phyloP scores from a whole-genome alignment of 1,140 invertebrate genomes.

The Euura saliciscinereae region DNA sequence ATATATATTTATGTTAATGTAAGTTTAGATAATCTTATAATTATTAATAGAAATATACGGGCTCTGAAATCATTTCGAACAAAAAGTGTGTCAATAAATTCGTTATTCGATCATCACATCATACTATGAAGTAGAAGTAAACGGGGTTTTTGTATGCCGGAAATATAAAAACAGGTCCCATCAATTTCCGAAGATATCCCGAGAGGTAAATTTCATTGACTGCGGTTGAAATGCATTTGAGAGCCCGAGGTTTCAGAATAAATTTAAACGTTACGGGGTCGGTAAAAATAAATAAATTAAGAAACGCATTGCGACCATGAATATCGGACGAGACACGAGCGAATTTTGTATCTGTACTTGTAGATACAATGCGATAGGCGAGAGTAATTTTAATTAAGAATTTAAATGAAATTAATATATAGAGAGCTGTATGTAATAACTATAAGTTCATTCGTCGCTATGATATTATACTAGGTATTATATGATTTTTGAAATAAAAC shows the following conservation, averaged over 20 bases:
- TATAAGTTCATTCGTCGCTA: slow-evolving; percentile 49
- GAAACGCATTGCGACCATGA: neutral
- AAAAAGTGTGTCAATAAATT: neutral
- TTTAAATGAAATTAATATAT: slow-evolving; percentile 58
- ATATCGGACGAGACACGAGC: slow-evolving; percentile 29
- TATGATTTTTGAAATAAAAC: slow-evolving; percentile 60
- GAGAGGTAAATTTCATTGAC: too few species aligned
- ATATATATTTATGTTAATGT: slow-evolving; percentile 57
- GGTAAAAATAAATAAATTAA: neutral
- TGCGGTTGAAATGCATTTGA: neutral
- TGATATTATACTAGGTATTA: slow-evolving; percentile 53
- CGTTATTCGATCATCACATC: too few species aligned
- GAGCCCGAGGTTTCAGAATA: neutral
- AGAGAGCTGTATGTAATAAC: slow-evolving; percentile 55
- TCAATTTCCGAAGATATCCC: too few species aligned
- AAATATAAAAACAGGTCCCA: too few species aligned
- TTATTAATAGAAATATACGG: slow-evolving; percentile 41
- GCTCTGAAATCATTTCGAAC: slow-evolving; percentile 43
- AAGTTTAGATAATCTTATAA: slow-evolving; percentile 47
- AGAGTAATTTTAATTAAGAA: slow-evolving; percentile 52
- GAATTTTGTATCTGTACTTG: slow-evolving; percentile 56
- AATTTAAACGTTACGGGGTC: slow-evolving; percentile 1
- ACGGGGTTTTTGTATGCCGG: too few species aligned
- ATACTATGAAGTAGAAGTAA: too few species aligned
- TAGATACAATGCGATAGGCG: slow-evolving; percentile 56